Evolutionary conservation across 30 jellyfish, hydroid and myxozoan species (phyloP).

Genomic region (Cassiopea andromeda): DNA sequence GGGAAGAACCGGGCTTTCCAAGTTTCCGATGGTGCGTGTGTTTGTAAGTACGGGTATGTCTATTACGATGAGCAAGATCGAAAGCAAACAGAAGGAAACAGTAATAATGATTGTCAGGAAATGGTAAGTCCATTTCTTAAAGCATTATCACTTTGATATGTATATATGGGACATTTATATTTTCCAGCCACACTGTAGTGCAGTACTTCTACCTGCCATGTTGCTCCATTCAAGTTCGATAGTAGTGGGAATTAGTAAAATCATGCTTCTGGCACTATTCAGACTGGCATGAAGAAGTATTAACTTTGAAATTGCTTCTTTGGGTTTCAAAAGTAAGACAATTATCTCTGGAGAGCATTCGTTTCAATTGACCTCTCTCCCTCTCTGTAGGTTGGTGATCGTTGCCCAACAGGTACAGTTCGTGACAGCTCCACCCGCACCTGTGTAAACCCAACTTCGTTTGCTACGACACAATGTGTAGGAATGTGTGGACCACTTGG

Average conservation of each 20-base stretch:
- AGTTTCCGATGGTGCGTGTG: conserved; percentile 96
- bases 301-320: too few species aligned
- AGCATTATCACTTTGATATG: too few species aligned
- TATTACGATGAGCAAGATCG: conserved; percentile 78
- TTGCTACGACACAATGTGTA: conserved; percentile 35
- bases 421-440: conserved; percentile 79
- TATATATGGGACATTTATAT: too few species aligned
- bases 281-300: too few species aligned
- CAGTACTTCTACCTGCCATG: too few species aligned
- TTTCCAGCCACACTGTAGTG: too few species aligned
- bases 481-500: conserved; percentile 83
- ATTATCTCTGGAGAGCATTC: too few species aligned
- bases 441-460: conserved; percentile 72
- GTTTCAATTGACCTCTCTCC: not conserved
- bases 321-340: too few species aligned
- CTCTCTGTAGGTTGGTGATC: conserved; percentile 82
- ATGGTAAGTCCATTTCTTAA: conserved; percentile 47
- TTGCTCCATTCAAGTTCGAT: too few species aligned
- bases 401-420: conserved; percentile 78
- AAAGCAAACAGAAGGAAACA: conserved; percentile 87
- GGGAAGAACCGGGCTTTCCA: conserved; percentile 93
- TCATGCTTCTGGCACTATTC: too few species aligned
- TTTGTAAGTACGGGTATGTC: conserved; percentile 80
- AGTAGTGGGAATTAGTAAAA: too few species aligned
- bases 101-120: conserved; percentile 92